Evolutionary conservation across 1,140 invertebrate species (phyloP).

Genomic region (Tenebrio molitor): DNA sequence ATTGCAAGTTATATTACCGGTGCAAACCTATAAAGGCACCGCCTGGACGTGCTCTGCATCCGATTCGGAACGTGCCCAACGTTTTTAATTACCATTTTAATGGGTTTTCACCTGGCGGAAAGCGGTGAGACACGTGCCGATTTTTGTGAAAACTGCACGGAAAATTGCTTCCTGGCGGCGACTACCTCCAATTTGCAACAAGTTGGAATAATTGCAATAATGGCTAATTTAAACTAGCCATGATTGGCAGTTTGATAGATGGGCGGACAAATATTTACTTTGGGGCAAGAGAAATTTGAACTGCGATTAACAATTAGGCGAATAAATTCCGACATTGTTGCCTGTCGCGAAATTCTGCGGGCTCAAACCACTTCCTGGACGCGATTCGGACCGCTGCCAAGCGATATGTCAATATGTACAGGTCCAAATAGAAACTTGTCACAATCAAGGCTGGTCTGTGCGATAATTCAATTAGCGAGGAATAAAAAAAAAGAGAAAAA

Average conservation of each 20-base stretch:
- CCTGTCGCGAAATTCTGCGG: slow-evolving; percentile 11
- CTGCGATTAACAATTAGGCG: not conserved
- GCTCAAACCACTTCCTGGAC: slow-evolving; percentile 9
- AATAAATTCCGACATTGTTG: not conserved
- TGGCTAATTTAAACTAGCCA: slow-evolving; percentile 9
- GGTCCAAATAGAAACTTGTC: too few species aligned
- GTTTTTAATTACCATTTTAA: slow-evolving; percentile 5
- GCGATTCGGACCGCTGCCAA: not conserved
- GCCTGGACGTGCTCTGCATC: slow-evolving; percentile 1
- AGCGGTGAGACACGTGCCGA: not conserved
- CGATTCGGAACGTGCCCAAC: not conserved
- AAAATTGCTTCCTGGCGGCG: too few species aligned
- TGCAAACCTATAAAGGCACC: slow-evolving; percentile 14
- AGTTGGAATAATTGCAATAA: slow-evolving; percentile 3
- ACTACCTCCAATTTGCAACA: not conserved
- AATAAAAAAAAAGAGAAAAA: too few species aligned
- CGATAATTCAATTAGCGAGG: too few species aligned
- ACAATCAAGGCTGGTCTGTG: too few species aligned
- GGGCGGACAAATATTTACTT: not conserved
- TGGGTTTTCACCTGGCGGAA: not conserved
- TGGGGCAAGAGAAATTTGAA: not conserved
- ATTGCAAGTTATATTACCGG: not conserved
- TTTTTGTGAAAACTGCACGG: too few species aligned
- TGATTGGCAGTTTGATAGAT: slow-evolving; percentile 6
- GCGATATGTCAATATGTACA: not conserved